phyloP scores from a whole-genome alignment of 2,888 invertebrate species.

The Allacma fusca region DNA sequence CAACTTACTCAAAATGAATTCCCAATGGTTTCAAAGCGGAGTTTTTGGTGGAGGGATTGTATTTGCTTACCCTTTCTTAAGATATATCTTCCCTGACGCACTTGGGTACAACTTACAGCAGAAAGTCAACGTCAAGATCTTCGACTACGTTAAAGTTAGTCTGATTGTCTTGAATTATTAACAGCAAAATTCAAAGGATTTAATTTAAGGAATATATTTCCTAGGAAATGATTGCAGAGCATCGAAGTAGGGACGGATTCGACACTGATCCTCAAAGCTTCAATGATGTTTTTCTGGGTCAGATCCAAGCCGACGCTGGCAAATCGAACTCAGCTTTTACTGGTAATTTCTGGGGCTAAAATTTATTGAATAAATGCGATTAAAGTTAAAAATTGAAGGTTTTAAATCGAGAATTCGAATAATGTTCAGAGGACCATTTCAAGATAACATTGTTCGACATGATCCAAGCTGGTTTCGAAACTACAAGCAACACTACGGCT shows the following conservation, averaged over 20 bases:
- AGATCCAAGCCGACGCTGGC: slow-evolving; percentile 49
- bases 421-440: slow-evolving; percentile 55
- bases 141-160: too few relatives aligned
- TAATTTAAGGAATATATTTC: too few relatives aligned
- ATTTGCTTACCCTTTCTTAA: slow-evolving; percentile 67
- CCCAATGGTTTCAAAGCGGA: slow-evolving; percentile 58
- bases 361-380: too few relatives aligned
- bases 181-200: too few relatives aligned
- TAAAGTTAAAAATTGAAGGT: slow-evolving; percentile 4
- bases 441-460: slow-evolving; percentile 68
- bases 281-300: slow-evolving; percentile 53
- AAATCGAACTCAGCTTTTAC: slow-evolving; percentile 50
- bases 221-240: slow-evolving; percentile 55
- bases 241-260: slow-evolving; percentile 47
- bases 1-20: slow-evolving; percentile 52
- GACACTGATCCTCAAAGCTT: slow-evolving; percentile 52
- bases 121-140: slow-evolving; percentile 52
- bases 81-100: slow-evolving; percentile 71
- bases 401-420: too few relatives aligned
- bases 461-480: slow-evolving; percentile 74
- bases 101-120: slow-evolving; percentile 69
- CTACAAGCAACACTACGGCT: slow-evolving; percentile 72
- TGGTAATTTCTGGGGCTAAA: slow-evolving; percentile 40
- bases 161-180: slow-evolving; percentile 50
- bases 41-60: slow-evolving; percentile 57